Evolutionary conservation across 1,140 invertebrate genomes (phyloP).

Genomic region (Diabrotica virgifera): DNA sequence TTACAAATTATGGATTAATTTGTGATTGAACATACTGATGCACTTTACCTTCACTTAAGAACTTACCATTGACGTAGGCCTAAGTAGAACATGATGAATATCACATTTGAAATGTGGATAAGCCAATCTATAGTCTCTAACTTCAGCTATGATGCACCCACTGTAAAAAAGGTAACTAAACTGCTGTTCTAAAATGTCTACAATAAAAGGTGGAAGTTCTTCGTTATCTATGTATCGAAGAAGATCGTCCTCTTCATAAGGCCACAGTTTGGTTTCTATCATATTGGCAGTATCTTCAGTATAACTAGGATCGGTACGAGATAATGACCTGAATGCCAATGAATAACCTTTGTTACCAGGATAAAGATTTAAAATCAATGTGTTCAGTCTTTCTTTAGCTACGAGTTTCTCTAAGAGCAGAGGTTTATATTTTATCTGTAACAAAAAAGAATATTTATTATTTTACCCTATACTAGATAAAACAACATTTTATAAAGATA

Average conservation of each 20-base stretch:
- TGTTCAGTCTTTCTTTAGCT: slow-evolving; percentile 79
- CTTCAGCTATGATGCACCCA: slow-evolving; percentile 88
- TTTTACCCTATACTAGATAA: no score
- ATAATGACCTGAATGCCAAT: slow-evolving; percentile 55
- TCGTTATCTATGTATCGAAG: slow-evolving; percentile 79
- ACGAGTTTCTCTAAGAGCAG: slow-evolving; percentile 79
- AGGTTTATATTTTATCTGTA: slow-evolving; percentile 68
- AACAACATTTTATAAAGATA: no score
- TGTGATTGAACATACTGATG: no score
- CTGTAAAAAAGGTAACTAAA: slow-evolving; percentile 83
- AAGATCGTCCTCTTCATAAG: slow-evolving; percentile 73
- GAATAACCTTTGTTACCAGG: slow-evolving; percentile 89
- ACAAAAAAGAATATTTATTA: slow-evolving; percentile 43
- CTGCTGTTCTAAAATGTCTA: slow-evolving; percentile 78
- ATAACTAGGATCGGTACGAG: slow-evolving; percentile 32
- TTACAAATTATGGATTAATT: no score
- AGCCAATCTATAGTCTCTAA: slow-evolving; percentile 81
- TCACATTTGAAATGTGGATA: slow-evolving; percentile 68
- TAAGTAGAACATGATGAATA: slow-evolving; percentile 81
- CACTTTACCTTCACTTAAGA: no score
- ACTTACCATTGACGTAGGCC: slow-evolving; percentile 80
- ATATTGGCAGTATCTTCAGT: slow-evolving; percentile 59
- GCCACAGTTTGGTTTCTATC: slow-evolving; percentile 71
- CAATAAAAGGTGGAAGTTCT: slow-evolving; percentile 79
- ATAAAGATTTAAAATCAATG: slow-evolving; percentile 86